Percentiles rank a stretch among this genome's conserved stretches.
Conservation (phyloP, 2,113 vertebrate genomes). For the Pimephales promelas region DNA sequence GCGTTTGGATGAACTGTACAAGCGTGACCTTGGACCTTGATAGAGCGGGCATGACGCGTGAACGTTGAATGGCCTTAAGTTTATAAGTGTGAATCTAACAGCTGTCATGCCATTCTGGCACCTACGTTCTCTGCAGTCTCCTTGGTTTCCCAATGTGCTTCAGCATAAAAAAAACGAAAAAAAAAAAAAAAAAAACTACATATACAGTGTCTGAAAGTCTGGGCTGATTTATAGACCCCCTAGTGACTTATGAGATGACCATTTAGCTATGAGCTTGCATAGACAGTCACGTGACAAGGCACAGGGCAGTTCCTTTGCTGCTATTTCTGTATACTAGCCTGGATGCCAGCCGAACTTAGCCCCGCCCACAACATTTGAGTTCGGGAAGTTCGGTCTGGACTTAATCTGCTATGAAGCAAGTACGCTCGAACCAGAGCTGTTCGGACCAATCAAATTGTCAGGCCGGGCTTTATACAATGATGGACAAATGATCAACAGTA, state of each 20-base stretch:
- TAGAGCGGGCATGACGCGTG: background rate
- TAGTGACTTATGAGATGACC: slow-evolving; percentile 44
- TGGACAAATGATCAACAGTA: too few relatives aligned
- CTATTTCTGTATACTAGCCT: background rate
- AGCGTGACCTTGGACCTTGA: slow-evolving; percentile 70
- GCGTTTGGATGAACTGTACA: slow-evolving; percentile 1
- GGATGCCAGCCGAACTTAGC: too few relatives aligned
- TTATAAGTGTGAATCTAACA: background rate
- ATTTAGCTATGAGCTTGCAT: slow-evolving; percentile 52
- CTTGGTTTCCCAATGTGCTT: background rate
- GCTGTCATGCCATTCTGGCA: background rate
- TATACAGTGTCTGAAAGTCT: slow-evolving; percentile 41
- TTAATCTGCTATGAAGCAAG: too few relatives aligned
- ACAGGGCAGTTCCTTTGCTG: slow-evolving; percentile 7
- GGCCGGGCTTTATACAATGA: too few relatives aligned
- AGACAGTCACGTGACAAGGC: slow-evolving; percentile 40
- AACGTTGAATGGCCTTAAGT: background rate
- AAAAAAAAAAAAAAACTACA: slow-evolving; percentile 33
- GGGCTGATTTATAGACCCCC: slow-evolving; percentile 29
- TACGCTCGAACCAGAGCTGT: too few relatives aligned
- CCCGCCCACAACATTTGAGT: too few relatives aligned
- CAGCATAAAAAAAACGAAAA: background rate
- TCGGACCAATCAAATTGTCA: too few relatives aligned
- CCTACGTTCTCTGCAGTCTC: background rate
- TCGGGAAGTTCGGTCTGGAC: too few relatives aligned